phyloP scores from a whole-genome alignment of 2,888 invertebrate genomes.

The Neoitamus cyanurus region DNA sequence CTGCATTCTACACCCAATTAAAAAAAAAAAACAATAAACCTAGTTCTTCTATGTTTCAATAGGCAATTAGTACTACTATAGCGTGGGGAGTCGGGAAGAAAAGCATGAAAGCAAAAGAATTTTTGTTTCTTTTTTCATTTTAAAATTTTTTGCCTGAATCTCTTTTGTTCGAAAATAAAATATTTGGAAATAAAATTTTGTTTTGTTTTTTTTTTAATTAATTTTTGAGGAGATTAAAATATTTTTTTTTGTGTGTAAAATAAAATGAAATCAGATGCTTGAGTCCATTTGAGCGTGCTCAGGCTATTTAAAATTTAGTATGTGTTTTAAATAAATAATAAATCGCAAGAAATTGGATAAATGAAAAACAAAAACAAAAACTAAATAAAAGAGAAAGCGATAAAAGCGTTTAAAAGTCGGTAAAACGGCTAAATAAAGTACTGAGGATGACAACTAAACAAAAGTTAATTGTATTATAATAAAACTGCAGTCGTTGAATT shows the following conservation, averaged over 20 bases:
- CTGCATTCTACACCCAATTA: not conserved
- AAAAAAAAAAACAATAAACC: not conserved
- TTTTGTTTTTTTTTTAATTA: conserved; percentile 8
- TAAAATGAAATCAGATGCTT: not conserved
- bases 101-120: conserved; percentile 40
- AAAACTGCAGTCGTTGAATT: not conserved
- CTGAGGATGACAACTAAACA: conserved; percentile 9
- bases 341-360: not conserved
- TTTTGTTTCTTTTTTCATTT: not conserved
- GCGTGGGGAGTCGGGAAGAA: conserved; percentile 11
- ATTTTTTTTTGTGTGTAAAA: not conserved
- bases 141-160: not conserved
- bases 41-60: not conserved
- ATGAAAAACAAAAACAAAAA: conserved; percentile 15
- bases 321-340: not conserved
- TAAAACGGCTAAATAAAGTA: not conserved
- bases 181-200: conserved; percentile 42
- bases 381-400: not conserved
- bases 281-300: too few species aligned
- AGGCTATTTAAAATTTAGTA: not conserved
- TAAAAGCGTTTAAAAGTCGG: conserved; percentile 3
- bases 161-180: conserved; percentile 8
- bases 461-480: conserved; percentile 6
- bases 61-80: conserved; percentile 34
- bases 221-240: not conserved